A percentile compares a stretch with the other conserved stretches of the same genome.
phyloP scores from a whole-genome alignment of 2,888 invertebrate genomes.

The Aethes cnicana region DNA sequence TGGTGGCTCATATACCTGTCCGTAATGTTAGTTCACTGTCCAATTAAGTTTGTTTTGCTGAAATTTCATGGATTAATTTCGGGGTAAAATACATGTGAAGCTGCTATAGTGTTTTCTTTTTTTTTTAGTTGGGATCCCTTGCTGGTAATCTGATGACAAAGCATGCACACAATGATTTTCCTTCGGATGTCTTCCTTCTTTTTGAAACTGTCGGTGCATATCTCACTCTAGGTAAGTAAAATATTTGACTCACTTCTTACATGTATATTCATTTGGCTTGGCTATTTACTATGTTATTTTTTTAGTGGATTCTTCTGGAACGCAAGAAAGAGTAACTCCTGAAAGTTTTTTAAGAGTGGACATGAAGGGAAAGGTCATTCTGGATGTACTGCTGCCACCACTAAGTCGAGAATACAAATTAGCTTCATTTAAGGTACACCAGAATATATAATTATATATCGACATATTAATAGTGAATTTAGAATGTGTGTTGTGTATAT shows the following conservation, averaged over 20 bases:
- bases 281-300: too few species aligned
- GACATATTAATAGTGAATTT: too few species aligned
- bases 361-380: conserved; percentile 65
- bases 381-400: conserved; percentile 52
- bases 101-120: not conserved
- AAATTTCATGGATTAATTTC: too few species aligned
- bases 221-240: conserved; percentile 49
- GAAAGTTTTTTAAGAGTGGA: conserved; percentile 63
- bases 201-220: conserved; percentile 61
- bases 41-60: too few species aligned
- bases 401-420: conserved; percentile 40
- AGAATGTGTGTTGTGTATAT: too few species aligned
- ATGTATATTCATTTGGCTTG: not conserved
- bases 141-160: conserved; percentile 88
- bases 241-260: conserved; percentile 1
- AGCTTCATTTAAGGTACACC: conserved; percentile 49
- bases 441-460: too few species aligned
- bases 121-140: conserved; percentile 82
- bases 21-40: conserved; percentile 86
- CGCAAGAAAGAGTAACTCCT: conserved; percentile 51
- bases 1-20: conserved; percentile 88
- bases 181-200: conserved; percentile 86
- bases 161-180: conserved; percentile 84
- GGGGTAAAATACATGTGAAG: too few species aligned
- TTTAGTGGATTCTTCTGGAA: conserved; percentile 45